phyloP scores from a whole-genome alignment of 2,888 invertebrate species.

The Laothoe populi region DNA sequence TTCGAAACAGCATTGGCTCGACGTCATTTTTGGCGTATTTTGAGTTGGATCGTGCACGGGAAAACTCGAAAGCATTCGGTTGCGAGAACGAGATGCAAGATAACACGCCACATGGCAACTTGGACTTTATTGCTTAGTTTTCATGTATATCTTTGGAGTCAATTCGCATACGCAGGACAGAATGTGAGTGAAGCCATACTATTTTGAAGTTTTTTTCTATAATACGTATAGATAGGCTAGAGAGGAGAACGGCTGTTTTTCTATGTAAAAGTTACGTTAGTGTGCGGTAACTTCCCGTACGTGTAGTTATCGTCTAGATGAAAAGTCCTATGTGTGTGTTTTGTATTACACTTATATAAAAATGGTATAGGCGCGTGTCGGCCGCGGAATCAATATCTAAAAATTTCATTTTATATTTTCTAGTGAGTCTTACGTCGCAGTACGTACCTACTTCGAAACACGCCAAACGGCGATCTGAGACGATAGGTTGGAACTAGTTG shows the following conservation, averaged over 20 bases:
- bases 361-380: slow-evolving; percentile 68
- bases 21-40: slow-evolving; percentile 85
- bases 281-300: slow-evolving; percentile 75
- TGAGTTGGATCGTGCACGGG: slow-evolving; percentile 82
- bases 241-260: slow-evolving; percentile 78
- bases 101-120: slow-evolving; percentile 57
- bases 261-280: slow-evolving; percentile 70
- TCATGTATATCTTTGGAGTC: slow-evolving; percentile 62
- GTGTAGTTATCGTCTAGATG: slow-evolving; percentile 70
- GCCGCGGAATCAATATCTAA: slow-evolving; percentile 76
- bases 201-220: slow-evolving; percentile 82
- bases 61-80: slow-evolving; percentile 83
- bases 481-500: not conserved
- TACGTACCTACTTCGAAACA: slow-evolving; percentile 2
- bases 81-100: slow-evolving; percentile 69
- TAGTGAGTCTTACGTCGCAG: slow-evolving; percentile 45
- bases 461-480: slow-evolving; percentile 8
- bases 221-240: slow-evolving; percentile 68
- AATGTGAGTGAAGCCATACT: slow-evolving; percentile 75
- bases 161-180: slow-evolving; percentile 59
- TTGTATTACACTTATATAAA: slow-evolving; percentile 72
- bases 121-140: slow-evolving; percentile 64
- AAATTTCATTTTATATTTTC: slow-evolving; percentile 75
- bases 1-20: slow-evolving; percentile 80
- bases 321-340: slow-evolving; percentile 52